Percentiles rank a stretch among this genome's conserved stretches.
These are phyloP conservation scores for Knipowitschia caucasica DNA, from an alignment of 2,797 vertebrate genomes.

Conservation along the genomic window DNA sequence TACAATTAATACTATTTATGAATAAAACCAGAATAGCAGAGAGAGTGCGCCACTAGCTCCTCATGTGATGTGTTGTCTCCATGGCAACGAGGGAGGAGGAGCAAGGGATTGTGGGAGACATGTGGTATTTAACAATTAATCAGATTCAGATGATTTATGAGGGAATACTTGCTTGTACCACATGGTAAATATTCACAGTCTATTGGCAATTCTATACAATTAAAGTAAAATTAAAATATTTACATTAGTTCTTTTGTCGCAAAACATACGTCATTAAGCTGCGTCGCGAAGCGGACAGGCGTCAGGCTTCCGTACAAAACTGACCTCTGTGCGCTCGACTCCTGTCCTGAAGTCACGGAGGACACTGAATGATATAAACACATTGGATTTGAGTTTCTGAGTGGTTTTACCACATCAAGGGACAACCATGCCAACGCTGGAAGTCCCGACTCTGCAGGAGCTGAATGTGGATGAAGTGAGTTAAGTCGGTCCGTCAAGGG, in stretches of 20 bases:
- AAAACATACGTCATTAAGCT: slow-evolving; percentile 26
- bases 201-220: too few species aligned
- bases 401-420: slow-evolving; percentile 14
- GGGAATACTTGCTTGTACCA: neutral
- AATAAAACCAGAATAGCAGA: too few species aligned
- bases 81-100: slow-evolving; percentile 44
- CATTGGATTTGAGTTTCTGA: slow-evolving; percentile 9
- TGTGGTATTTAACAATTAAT: too few species aligned
- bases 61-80: slow-evolving; percentile 44
- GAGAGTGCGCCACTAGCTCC: too few species aligned
- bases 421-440: slow-evolving; percentile 78
- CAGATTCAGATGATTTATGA: too few species aligned
- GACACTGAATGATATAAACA: slow-evolving; percentile 57
- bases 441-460: slow-evolving; percentile 81
- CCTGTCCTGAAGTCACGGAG: slow-evolving; percentile 56
- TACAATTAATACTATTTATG: too few species aligned
- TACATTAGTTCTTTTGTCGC: slow-evolving; percentile 2
- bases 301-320: too few species aligned
- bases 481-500: neutral
- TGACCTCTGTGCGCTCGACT: slow-evolving; percentile 72
- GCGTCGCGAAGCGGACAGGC: slow-evolving; percentile 48
- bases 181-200: too few species aligned
- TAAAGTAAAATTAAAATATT: too few species aligned
- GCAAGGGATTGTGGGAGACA: too few species aligned
- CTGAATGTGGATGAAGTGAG: slow-evolving; percentile 88